Conservation (phyloP, 1,140 invertebrate species). For the Trinorchestia longiramus region DNA sequence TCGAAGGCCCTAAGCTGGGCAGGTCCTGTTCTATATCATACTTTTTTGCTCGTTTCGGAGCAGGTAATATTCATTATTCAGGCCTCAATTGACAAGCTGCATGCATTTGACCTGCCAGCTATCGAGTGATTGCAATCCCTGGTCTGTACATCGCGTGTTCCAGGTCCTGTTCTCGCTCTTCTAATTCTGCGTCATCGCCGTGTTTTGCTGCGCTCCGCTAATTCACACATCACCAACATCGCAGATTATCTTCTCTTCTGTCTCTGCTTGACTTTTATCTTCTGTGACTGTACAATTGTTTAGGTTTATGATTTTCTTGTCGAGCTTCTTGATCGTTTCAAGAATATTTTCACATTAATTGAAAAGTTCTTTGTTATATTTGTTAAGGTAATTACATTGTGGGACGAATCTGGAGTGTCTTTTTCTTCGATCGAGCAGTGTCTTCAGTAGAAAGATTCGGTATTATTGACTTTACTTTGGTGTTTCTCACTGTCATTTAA, state of each 20-base stretch:
- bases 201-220: background rate
- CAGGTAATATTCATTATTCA: slow-evolving; percentile 1
- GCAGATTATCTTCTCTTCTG: background rate
- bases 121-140: background rate
- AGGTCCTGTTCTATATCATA: background rate
- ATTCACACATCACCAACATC: background rate
- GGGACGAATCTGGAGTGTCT: no score
- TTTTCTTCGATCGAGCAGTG: no score
- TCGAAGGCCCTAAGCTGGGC: background rate
- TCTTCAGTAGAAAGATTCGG: no score
- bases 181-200: background rate
- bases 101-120: background rate
- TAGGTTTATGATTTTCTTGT: no score
- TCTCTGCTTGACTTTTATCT: background rate
- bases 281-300: background rate
- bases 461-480: no score
- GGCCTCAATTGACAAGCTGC: background rate
- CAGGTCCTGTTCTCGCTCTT: background rate
- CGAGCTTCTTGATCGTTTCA: background rate
- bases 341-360: background rate
- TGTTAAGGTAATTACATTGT: background rate
- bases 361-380: background rate
- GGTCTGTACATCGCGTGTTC: background rate
- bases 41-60: background rate
- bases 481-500: no score